Evolutionary conservation across 1,140 invertebrate species (phyloP), one percentile per base, ranked within the genome.

Genomic region (Prorops nasuta): DNA sequence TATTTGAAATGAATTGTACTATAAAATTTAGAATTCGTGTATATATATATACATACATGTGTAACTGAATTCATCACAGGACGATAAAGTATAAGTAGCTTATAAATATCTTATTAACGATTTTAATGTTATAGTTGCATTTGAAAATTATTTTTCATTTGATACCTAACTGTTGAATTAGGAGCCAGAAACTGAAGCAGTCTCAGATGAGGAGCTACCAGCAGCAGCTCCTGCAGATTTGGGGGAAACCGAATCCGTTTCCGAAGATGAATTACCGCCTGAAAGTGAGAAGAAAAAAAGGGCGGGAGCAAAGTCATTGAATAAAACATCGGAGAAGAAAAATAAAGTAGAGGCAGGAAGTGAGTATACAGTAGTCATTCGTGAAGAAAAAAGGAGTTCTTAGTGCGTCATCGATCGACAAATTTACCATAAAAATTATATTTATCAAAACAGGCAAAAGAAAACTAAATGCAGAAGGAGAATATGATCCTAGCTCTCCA

Each of bases 191-290:
- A 85, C 85, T 17, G 85, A 86, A 69, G 84, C 85, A 49, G 84
- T 87, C 2, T 86, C 84, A 0, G 85, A 87, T 58, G 85, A 90
- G 74, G 88, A 91, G 73, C 69, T 91, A 4, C 89, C 88, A 16
- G 87, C 84, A 1, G 83, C 86, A 0, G 84, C 86, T 57, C 79
- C 86, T 24, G 86, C 86, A 37, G 87, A 90, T 65, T 67, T 91
- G n/a, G 88, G 88, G 1, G 88, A 90, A 74, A 90, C 88, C 0
- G 89, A 91, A 68, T 87, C 88, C 2, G 88, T 91, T 2, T 90
- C 88, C 1, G 89, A 90, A 65, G 88, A 91, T 72, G 89, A 91
- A 74, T 67, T 91, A 19, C 87, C 88, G 17, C 77, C 74, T 16
- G 81, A 85, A 20, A 75, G 75, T 31, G 75, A 76, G 1, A 73